These are phyloP conservation scores for Prionailurus viverrinus DNA, from an alignment of 2,113 vertebrate genomes.

Conservation along the genomic window DNA sequence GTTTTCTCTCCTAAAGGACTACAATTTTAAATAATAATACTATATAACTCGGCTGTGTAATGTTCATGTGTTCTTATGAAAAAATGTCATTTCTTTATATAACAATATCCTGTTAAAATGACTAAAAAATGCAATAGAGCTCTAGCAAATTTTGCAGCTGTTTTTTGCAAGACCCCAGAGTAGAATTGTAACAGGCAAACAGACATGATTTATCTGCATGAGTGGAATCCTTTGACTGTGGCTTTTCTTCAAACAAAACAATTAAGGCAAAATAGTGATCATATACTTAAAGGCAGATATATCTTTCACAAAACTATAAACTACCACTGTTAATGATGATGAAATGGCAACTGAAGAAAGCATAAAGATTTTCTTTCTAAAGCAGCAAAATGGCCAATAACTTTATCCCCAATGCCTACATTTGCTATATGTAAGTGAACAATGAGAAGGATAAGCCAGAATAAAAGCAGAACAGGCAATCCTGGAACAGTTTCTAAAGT, in stretches of 20 bases:
- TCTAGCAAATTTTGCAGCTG: background rate
- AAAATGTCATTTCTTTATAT: background rate
- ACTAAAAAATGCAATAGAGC: background rate
- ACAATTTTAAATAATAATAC: background rate
- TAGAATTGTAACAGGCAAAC: background rate
- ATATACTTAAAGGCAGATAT: slow-evolving; percentile 27
- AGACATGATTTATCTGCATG: background rate
- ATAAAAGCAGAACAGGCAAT: background rate
- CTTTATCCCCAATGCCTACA: background rate
- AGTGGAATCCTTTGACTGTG: background rate
- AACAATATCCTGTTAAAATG: background rate
- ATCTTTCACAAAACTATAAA: background rate
- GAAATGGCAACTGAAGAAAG: slow-evolving; percentile 9
- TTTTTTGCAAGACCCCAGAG: slow-evolving; percentile 21
- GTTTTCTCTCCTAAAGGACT: background rate
- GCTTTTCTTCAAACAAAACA: background rate
- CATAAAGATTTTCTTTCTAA: background rate
- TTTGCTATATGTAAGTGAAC: background rate
- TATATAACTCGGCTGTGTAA: background rate
- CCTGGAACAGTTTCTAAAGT: background rate
- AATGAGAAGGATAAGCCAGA: background rate
- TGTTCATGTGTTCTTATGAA: background rate
- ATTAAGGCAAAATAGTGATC: background rate
- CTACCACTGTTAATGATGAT: background rate
- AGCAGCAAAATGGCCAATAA: slow-evolving; percentile 23